Percentiles rank a stretch among this genome's conserved stretches.
phyloP scores from a whole-genome alignment of 1,140 invertebrate species.

The Pomacea maculata region DNA sequence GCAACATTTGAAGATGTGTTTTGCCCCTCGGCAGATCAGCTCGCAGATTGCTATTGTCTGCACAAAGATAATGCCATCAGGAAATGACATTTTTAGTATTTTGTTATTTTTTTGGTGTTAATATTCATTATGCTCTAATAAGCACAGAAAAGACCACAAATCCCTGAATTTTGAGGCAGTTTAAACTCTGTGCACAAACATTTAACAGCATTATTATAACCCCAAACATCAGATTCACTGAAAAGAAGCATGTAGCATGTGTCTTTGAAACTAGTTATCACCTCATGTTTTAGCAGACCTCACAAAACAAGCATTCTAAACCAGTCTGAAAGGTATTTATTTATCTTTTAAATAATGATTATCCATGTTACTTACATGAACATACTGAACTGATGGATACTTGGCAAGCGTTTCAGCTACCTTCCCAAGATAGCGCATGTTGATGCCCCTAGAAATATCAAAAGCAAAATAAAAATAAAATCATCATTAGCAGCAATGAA shows the following conservation, averaged over 20 bases:
- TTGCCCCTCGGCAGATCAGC: slow-evolving; percentile 85
- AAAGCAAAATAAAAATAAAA: slow-evolving; percentile 16
- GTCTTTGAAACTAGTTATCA: too few species aligned
- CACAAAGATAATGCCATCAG: slow-evolving; percentile 57
- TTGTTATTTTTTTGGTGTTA: neutral
- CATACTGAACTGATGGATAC: slow-evolving; percentile 84
- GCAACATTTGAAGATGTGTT: slow-evolving; percentile 92
- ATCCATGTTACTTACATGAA: slow-evolving; percentile 62
- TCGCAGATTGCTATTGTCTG: slow-evolving; percentile 88
- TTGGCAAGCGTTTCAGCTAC: slow-evolving; percentile 78
- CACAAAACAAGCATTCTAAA: too few species aligned
- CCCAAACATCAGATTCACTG: too few species aligned
- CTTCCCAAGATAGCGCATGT: slow-evolving; percentile 86
- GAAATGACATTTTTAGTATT: neutral
- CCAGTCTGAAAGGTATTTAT: too few species aligned
- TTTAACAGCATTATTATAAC: too few species aligned
- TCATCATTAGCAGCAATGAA: neutral
- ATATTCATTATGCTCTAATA: slow-evolving; percentile 2
- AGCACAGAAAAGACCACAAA: too few species aligned
- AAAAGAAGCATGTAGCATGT: too few species aligned
- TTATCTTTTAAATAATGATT: too few species aligned
- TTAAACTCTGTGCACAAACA: too few species aligned
- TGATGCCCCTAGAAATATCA: slow-evolving; percentile 78
- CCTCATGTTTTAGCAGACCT: too few species aligned
- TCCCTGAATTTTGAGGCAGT: too few species aligned